Base-by-base conservation (phyloP, 2,113 vertebrate species). In the Psilopsiagon aymara region DNA sequence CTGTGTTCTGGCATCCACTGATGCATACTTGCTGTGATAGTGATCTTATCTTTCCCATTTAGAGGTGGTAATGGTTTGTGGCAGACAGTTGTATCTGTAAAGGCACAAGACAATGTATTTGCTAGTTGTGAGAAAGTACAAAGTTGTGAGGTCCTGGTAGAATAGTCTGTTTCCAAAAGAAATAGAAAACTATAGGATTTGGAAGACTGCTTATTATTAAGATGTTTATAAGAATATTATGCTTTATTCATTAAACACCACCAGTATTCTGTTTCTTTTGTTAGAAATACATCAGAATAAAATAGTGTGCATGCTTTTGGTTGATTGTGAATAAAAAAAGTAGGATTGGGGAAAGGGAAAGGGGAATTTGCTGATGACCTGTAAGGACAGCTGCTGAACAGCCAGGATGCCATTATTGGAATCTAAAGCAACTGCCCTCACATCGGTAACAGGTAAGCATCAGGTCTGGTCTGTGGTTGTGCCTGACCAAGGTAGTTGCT, bases 301-400 rank as follows among this genome's bases (percentile, higher is more conserved):
- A 76, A 35, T 8, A 68, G 2, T 7, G 5, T 83, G 31, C 29
- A 5, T 93, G 59, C 33, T n/a, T 59, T 49, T 51, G 28, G 10
- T 79, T 87, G 46, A 31, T 60, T 57, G 16, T 80, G 52, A 68
- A 8, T 47, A 49, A 70, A 15, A 47, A 49, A 1, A 2, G 17
- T 51, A 29, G 15, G 1, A 3, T 35, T 7, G 4, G 18, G 5
- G 14, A 6, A 28, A 47, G 3, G 2, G 2, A 31, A 12, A 52
- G 9, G 13, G 25, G 33, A 59, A n/a, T 59, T 69, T 82, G 20
- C 12, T 66, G 18, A 13, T 76, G 60, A 18, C 35, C 3, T 76
- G 4, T 24, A 44, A 27, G 55, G 39, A 41, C 18, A 39, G 14
- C 11, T 67, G 4, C 63, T 41, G 6, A 78, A 37, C 24, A 49